Percentiles rank a stretch among this genome's conserved stretches.
Conservation (phyloP, 2,113 vertebrate species). For the Gavia stellata region DNA sequence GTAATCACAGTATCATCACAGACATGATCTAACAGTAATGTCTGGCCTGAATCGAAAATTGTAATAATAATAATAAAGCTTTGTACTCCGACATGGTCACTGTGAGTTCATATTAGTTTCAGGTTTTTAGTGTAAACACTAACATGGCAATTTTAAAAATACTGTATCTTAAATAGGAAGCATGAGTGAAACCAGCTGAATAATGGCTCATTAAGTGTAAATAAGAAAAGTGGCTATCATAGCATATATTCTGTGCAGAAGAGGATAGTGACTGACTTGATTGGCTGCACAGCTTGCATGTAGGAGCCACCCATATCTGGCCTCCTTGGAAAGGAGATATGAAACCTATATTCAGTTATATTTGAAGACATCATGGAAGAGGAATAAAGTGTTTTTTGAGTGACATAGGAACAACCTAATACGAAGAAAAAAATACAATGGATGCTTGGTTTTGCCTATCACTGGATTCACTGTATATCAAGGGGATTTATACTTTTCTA, state of each 20-base stretch:
- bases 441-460: background rate
- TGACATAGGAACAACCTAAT: background rate
- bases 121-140: background rate
- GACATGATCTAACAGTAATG: background rate
- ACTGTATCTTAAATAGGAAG: background rate
- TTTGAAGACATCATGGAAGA: background rate
- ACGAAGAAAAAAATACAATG: background rate
- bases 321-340: background rate
- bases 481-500: background rate
- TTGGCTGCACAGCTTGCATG: background rate
- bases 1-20: background rate
- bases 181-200: background rate
- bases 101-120: background rate
- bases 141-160: background rate
- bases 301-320: background rate
- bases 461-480: background rate
- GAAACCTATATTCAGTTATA: background rate
- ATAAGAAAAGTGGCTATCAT: background rate
- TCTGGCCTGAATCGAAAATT: background rate
- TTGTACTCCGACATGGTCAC: background rate
- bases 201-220: accelerated
- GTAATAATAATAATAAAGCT: background rate
- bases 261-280: background rate
- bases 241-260: background rate
- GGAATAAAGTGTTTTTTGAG: background rate